Base-by-base conservation (phyloP, 2,888 invertebrate genomes). In the Gerris lacustris region DNA sequence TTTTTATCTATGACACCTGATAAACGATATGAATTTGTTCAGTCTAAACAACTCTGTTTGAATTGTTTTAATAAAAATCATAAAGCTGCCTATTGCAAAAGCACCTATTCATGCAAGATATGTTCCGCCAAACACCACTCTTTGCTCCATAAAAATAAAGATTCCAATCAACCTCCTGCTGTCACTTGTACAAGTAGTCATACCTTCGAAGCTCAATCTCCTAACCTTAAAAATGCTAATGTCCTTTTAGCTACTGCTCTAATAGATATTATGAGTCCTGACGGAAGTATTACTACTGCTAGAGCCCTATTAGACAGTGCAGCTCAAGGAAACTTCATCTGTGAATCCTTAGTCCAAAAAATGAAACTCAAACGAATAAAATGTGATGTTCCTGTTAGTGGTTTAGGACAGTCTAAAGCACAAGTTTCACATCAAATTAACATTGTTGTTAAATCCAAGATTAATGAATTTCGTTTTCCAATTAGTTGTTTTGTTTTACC, bases 251-350 rank as follows among this genome's bases (percentile, higher is more conserved):
- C 47, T 47, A 47, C 47, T 47, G 47, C 47, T n/a, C n/a, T n/a
- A 47, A 47, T 47, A 47, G 47, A 7, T 47, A 47, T 7, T 47
- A 11, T 47, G 6, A 7, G 7, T 11, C 6, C 47, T 47, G 7
- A 47, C 11, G 7, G 11, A 47, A 11, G 47, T 47, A 11, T 47
- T 7, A 7, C 11, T 47, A 6, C 47, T 7, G 47, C 44, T n/a
- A 5, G 69, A 2, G 69, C 43, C 5, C 63, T 69, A 2, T n/a
- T 69, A 7, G 69, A 69, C 15, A 62, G 63, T 62, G 69, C 62
- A 11, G 47, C 69, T 15, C 62, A 69, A 63, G n/a, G 47, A 2
- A 69, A 69, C 43, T 9, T 62, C 6, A 69, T 69, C 5, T 63
- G 15, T 9, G 69, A 69, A 18, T 44, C 9, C 5, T 45, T 69